Evolutionary conservation across 2,797 vertebrate genomes (phyloP).

Genomic region (Myotis daubentonii): DNA sequence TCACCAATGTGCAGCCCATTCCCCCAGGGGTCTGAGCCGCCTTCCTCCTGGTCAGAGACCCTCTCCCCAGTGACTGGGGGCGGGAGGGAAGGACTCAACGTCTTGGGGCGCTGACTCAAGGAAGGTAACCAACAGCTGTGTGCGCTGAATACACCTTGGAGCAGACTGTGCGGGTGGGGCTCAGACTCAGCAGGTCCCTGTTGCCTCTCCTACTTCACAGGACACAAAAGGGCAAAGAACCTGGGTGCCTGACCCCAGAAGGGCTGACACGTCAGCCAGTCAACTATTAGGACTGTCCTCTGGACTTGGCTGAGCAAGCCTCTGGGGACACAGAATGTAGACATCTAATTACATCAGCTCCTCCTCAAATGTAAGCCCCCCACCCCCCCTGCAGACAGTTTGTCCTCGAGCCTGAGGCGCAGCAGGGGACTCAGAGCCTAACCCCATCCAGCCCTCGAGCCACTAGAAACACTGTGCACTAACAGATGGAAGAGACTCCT

Average conservation of each 20-base stretch:
- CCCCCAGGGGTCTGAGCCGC: background rate
- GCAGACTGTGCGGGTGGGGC: background rate
- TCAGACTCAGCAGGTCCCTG: background rate
- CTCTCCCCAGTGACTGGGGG: background rate
- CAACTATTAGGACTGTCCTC: background rate
- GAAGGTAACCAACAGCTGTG: background rate
- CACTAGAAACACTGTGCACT: background rate
- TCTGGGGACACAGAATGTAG: background rate
- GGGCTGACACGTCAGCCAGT: background rate
- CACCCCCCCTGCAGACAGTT: background rate
- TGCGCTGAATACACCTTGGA: accelerated
- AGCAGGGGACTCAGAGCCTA: background rate
- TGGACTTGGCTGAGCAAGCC: background rate
- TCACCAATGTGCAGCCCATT: no score
- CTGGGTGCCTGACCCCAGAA: background rate
- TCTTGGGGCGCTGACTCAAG: background rate
- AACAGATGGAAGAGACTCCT: background rate
- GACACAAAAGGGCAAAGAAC: no score
- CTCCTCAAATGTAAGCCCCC: no score
- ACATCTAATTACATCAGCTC: no score
- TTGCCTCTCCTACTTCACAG: background rate
- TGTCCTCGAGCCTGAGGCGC: no score
- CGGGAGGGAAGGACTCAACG: background rate
- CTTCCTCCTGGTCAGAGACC: background rate
- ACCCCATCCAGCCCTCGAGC: background rate